phyloP scores from a whole-genome alignment of 2,888 invertebrate species.

The Drosophila siamana region DNA sequence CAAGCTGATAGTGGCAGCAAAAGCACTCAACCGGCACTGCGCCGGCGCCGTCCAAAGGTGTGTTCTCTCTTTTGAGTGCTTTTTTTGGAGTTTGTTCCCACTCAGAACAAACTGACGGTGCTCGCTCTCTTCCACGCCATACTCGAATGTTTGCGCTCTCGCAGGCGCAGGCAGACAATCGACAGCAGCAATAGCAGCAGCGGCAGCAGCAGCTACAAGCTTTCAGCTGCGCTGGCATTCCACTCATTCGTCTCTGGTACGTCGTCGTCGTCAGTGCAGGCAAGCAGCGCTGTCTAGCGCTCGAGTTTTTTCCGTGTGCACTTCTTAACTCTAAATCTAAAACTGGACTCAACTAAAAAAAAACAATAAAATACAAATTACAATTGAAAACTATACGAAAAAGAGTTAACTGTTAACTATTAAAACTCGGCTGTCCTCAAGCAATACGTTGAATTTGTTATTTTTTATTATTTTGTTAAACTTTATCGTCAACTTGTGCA shows the following conservation, averaged over 20 bases:
- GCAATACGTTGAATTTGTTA: conserved; percentile 50
- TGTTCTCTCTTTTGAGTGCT: conserved; percentile 35
- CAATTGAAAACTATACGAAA: conserved; percentile 5
- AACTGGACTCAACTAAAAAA: conserved; percentile 43
- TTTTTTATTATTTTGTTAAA: conserved; percentile 52
- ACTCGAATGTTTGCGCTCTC: conserved; percentile 6
- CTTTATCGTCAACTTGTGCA: conserved; percentile 60
- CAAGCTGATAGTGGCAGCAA: conserved; percentile 19
- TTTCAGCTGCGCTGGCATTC: conserved; percentile 64
- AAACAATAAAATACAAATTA: conserved; percentile 12
- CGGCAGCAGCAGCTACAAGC: conserved; percentile 51
- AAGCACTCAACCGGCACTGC: conserved; percentile 58
- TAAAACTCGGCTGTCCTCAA: conserved; percentile 41
- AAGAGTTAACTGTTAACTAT: conserved; percentile 9
- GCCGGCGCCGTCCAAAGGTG: conserved; percentile 43
- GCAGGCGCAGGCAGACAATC: conserved; percentile 28
- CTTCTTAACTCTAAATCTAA: conserved; percentile 54
- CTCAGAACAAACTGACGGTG: conserved; percentile 35
- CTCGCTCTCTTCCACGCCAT: conserved; percentile 10
- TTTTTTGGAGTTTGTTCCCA: conserved; percentile 4
- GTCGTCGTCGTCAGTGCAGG: conserved; percentile 65
- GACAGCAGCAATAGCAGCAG: conserved; percentile 27
- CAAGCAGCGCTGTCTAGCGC: conserved; percentile 60
- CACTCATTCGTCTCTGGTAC: conserved; percentile 74
- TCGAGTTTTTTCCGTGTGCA: conserved; percentile 75